Conservation (phyloP, 2,888 invertebrate species). For the Brassicogethes aeneus region DNA sequence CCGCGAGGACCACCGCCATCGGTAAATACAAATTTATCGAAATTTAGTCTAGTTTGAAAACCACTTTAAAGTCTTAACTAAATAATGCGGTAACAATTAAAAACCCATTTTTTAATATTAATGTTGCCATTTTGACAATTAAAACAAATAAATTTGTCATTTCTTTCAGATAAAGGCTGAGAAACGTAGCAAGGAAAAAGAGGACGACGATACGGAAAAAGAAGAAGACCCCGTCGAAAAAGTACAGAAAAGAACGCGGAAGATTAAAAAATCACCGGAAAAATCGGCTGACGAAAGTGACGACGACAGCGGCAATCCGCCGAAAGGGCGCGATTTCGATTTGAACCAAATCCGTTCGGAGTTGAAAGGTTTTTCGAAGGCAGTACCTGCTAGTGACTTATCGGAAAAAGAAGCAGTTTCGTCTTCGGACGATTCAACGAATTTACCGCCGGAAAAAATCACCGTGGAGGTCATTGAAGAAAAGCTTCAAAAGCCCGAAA, state of each 20-base stretch:
- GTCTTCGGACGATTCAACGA: slow-evolving; percentile 32
- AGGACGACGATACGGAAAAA: slow-evolving; percentile 42
- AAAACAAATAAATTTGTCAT: too few species aligned
- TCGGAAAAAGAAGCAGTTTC: slow-evolving; percentile 29
- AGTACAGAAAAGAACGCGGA: slow-evolving; percentile 28
- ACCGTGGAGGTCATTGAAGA: slow-evolving; percentile 14
- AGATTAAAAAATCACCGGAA: slow-evolving; percentile 38
- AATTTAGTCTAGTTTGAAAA: too few species aligned
- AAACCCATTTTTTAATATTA: too few species aligned
- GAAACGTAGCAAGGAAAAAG: slow-evolving; percentile 35
- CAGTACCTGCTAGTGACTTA: slow-evolving; percentile 29
- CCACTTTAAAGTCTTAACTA: too few species aligned
- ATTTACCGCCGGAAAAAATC: slow-evolving; percentile 21
- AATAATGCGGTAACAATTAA: too few species aligned
- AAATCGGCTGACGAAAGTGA: slow-evolving; percentile 42
- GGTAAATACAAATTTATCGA: too few species aligned
- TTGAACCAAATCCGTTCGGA: slow-evolving; percentile 78
- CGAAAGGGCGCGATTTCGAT: slow-evolving; percentile 69
- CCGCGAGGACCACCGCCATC: slow-evolving; percentile 14
- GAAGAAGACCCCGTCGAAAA: slow-evolving; percentile 31
- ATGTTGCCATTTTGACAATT: too few species aligned
- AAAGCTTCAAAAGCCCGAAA: too few species aligned
- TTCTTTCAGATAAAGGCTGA: slow-evolving; percentile 34
- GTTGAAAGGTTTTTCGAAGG: slow-evolving; percentile 65
- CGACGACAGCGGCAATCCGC: slow-evolving; percentile 39